A percentile compares a stretch with the other conserved stretches of the same genome.
Evolutionary conservation across 2,113 vertebrate genomes (phyloP).

Genomic region (Brachyistius frenatus): DNA sequence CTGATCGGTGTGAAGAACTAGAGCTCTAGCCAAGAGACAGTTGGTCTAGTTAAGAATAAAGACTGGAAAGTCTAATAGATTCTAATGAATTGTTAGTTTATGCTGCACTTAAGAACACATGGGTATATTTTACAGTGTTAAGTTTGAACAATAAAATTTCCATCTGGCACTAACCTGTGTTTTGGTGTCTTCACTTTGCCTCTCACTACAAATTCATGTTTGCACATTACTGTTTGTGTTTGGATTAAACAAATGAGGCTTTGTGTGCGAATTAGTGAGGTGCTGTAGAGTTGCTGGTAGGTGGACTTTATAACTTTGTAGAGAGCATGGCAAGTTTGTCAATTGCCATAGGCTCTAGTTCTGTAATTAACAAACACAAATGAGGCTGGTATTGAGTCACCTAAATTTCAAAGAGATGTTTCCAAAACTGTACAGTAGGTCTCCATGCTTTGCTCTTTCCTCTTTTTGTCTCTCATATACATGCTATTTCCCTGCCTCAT

Average conservation of each 20-base stretch:
- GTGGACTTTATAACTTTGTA: background rate
- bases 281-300: background rate
- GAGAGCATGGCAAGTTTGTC: background rate
- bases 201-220: background rate
- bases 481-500: background rate
- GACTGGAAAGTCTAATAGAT: no score
- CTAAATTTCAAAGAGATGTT: background rate
- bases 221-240: background rate
- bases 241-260: background rate
- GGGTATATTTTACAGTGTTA: no score
- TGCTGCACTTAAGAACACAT: no score
- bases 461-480: background rate
- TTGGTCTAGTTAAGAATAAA: no score
- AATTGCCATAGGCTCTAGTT: background rate
- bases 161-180: background rate
- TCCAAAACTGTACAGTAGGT: background rate
- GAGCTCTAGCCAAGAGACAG: no score
- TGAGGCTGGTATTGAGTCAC: background rate
- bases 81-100: no score
- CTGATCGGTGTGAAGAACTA: no score
- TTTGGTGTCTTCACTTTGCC: background rate
- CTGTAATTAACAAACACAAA: background rate
- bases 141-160: no score
- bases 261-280: background rate
- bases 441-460: background rate